These are phyloP conservation scores for Catharus bicknelli DNA, from an alignment of 2,113 vertebrate species.

Conservation along the genomic window DNA sequence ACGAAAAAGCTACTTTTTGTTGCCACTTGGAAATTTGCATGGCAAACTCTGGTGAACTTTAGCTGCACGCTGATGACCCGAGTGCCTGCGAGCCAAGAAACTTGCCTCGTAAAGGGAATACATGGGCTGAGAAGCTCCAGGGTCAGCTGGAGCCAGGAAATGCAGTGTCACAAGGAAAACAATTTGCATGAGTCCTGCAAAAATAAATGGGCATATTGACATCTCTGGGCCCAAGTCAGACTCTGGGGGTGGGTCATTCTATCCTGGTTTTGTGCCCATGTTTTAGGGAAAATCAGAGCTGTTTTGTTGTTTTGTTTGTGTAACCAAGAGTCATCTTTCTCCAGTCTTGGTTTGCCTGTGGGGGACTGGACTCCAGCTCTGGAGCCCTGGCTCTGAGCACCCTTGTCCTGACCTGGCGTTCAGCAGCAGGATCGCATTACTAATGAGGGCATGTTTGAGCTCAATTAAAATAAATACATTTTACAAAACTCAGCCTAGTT, in stretches of 20 bases:
- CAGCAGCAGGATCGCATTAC: constrained; percentile 37
- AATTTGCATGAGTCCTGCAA: background rate
- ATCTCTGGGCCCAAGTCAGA: background rate
- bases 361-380: background rate
- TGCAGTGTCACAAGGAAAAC: constrained; percentile 24
- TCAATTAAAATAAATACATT: constrained; percentile 59
- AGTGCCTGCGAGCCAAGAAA: background rate
- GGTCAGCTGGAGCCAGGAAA: constrained; percentile 12
- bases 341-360: background rate
- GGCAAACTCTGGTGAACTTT: background rate
- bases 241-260: background rate
- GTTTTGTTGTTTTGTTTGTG: background rate
- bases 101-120: background rate
- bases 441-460: constrained; percentile 36
- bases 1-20: background rate
- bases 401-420: constrained; percentile 1
- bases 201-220: background rate
- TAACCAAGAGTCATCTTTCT: background rate
- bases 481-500: constrained; percentile 52
- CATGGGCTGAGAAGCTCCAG: background rate
- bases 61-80: background rate
- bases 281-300: background rate
- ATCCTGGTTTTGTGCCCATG: background rate
- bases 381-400: constrained; percentile 1
- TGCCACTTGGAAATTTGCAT: background rate